Conservation (phyloP, 2,888 invertebrate species). For the Ochlodes sylvanus region DNA sequence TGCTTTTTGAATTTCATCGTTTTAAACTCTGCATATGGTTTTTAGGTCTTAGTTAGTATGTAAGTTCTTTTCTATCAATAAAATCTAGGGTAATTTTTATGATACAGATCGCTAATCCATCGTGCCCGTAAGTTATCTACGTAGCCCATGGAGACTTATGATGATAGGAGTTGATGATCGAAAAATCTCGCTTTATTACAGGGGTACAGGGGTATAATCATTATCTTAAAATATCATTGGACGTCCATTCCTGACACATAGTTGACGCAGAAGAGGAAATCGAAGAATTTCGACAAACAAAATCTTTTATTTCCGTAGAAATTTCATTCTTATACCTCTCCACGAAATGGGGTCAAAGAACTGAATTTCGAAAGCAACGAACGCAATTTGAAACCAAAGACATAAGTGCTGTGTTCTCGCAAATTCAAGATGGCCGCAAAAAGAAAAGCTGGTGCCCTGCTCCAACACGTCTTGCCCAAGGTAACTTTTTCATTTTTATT, state of each 20-base stretch:
- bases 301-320: conserved; percentile 35
- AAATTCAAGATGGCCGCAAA: conserved; percentile 88
- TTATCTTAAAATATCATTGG: too few species aligned
- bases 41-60: too few species aligned
- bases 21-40: too few species aligned
- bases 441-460: conserved; percentile 90
- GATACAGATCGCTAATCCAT: too few species aligned
- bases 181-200: too few species aligned
- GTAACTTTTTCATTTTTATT: conserved; percentile 65
- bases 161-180: too few species aligned
- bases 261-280: conserved; percentile 22
- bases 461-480: conserved; percentile 87
- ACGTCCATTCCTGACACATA: conserved; percentile 29
- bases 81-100: too few species aligned
- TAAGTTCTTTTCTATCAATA: too few species aligned
- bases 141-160: too few species aligned
- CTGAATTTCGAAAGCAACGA: conserved; percentile 56
- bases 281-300: conserved; percentile 40
- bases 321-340: conserved; percentile 38
- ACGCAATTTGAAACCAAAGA: conserved; percentile 66
- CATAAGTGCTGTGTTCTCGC: conserved; percentile 69
- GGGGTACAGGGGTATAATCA: too few species aligned
- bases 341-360: conserved; percentile 66
- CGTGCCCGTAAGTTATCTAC: too few species aligned
- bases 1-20: too few species aligned